Evolutionary conservation across 2,797 vertebrate species (phyloP), one percentile per base, ranked within the genome.

Genomic region (Erithacus rubecula): DNA sequence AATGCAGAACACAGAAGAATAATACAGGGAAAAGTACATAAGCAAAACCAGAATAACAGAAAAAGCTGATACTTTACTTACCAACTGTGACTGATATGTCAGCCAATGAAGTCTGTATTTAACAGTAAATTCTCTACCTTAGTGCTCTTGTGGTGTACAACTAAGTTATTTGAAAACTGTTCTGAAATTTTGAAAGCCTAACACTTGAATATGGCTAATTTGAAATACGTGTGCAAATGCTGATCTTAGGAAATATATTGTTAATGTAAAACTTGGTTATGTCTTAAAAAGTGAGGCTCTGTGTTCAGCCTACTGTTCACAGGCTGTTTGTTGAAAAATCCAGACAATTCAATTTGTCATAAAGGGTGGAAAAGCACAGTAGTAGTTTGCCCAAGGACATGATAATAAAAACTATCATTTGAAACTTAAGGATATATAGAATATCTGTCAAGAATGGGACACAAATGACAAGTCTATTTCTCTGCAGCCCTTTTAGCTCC

Each of bases 291-390:
- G 18, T 18, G 23, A 27, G 10, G 7, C 46, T 84, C 52, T 89
- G 3, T 70, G 41, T 74, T 77, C 22, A 39, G 46, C 80, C 13
- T 39, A 18, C 11, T 85, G 72, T 69, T 82, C 47, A 43, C 22
- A 92, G 68, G n/a, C 21, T 20, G 6, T 90, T 79, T 70, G 26
- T 49, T 93, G 56, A 87, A 94, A 94, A 89, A 82, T 70, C 74
- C 56, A n/a, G 43, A 36, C 47, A 67, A 26, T 87, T 72, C 22
- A 39, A 15, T 75, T 82, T 93, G 15, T 83, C 52, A 37, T 72
- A 79, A 79, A 70, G 37, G 44, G 23, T 1, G 3, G n/a, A 59
- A 49, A 82, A 72, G 12, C 47, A 34, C 47, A 72, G 24, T 62
- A 89, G 43, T 51, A 51, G 43, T 41, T 84, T 69, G 70, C 83